phyloP scores from a whole-genome alignment of 2,113 vertebrate species.

The Anolis sagrei region DNA sequence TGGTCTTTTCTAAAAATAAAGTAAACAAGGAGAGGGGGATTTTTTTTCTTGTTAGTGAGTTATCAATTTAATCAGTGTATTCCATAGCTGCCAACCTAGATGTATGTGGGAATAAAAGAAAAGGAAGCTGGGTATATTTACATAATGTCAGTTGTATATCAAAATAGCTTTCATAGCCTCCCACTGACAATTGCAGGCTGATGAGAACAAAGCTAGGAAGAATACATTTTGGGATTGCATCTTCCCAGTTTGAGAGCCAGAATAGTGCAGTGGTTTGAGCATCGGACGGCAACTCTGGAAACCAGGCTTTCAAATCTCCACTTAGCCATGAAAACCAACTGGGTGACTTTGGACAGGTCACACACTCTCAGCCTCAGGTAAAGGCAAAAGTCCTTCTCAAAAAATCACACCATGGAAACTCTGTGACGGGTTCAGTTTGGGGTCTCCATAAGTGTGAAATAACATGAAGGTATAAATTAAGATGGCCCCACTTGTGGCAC shows the following conservation, averaged over 20 bases:
- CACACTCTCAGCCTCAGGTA: too few relatives aligned
- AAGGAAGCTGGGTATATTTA: neutral
- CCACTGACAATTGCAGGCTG: neutral
- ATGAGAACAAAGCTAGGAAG: neutral
- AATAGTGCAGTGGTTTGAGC: too few relatives aligned
- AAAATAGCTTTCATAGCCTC: neutral
- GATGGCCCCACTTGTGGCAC: too few relatives aligned
- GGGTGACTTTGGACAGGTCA: too few relatives aligned
- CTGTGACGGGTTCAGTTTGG: too few relatives aligned
- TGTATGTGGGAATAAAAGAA: neutral
- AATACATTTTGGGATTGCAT: neutral
- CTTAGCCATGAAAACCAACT: too few relatives aligned
- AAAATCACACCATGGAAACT: too few relatives aligned
- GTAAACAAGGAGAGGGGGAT: conserved; percentile 44
- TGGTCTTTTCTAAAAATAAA: neutral
- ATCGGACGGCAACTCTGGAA: too few relatives aligned
- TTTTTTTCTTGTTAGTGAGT: neutral
- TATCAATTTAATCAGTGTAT: neutral
- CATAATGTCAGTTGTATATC: neutral
- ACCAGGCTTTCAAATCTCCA: too few relatives aligned
- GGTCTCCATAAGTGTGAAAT: too few relatives aligned
- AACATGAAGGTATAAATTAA: too few relatives aligned
- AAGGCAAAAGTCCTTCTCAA: neutral
- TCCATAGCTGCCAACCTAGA: neutral
- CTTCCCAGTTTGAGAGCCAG: neutral